Evolutionary conservation across 2,797 vertebrate genomes (phyloP).

Genomic region (Oophaga sylvatica): DNA sequence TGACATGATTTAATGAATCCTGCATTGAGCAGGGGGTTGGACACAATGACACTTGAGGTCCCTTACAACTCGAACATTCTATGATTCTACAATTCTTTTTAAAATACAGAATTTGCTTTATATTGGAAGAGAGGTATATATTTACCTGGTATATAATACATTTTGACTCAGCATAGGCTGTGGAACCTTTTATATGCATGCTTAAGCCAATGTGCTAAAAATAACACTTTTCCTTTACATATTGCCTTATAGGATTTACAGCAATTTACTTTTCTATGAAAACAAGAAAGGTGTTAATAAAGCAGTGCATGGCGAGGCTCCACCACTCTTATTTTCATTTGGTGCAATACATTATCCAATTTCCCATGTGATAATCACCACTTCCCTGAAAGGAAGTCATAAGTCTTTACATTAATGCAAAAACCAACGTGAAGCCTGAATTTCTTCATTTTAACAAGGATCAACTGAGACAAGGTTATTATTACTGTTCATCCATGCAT

Average conservation of each 20-base stretch:
- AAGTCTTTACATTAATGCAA: constrained; percentile 26
- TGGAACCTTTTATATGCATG: constrained; percentile 29
- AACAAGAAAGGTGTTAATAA: constrained; percentile 40
- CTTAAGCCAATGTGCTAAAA: constrained; percentile 40
- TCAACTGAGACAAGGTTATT: constrained; percentile 1
- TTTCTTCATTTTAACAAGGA: constrained; percentile 16
- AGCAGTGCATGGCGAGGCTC: constrained; percentile 1
- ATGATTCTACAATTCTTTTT: background rate
- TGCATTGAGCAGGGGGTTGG: too few species aligned
- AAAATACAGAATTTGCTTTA: background rate
- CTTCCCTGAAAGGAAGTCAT: constrained; percentile 41
- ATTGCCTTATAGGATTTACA: constrained; percentile 40
- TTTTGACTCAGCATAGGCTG: background rate
- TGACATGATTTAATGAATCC: too few species aligned
- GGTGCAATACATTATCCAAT: constrained; percentile 47
- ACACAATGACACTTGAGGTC: too few species aligned
- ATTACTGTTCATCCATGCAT: constrained; percentile 7
- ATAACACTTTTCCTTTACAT: constrained; percentile 47
- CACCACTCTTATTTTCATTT: constrained; percentile 36
- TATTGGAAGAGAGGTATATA: background rate
- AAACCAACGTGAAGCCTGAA: constrained; percentile 5
- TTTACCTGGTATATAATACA: background rate
- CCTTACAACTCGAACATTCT: too few species aligned
- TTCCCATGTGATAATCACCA: constrained; percentile 51
- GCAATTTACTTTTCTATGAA: constrained; percentile 39